phyloP scores from a whole-genome alignment of 2,113 vertebrate genomes.

The Toxotes jaculatrix region DNA sequence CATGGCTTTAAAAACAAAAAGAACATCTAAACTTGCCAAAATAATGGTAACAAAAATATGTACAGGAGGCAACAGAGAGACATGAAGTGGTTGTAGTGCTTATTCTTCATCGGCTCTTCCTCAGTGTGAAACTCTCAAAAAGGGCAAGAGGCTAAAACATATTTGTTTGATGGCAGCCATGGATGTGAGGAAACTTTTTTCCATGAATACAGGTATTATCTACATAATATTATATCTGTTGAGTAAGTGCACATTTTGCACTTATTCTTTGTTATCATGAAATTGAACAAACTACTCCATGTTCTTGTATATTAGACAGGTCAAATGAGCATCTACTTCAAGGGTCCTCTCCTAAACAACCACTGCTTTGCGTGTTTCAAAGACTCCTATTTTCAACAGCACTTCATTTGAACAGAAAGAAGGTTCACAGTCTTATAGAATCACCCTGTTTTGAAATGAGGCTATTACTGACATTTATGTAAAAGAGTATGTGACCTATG shows the following conservation, averaged over 20 bases:
- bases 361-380: neutral
- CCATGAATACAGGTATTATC: neutral
- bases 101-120: constrained; percentile 6
- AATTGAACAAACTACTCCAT: neutral
- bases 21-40: neutral
- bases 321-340: neutral
- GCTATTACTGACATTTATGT: neutral
- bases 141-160: constrained; percentile 3
- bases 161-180: constrained; percentile 2
- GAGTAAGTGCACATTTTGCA: neutral
- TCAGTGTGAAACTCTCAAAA: constrained; percentile 5
- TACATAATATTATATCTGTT: constrained; percentile 14
- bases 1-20: constrained; percentile 13
- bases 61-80: neutral
- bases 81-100: neutral
- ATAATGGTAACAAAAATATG: neutral
- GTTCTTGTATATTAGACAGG: neutral
- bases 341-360: neutral
- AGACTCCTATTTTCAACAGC: neutral
- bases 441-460: neutral
- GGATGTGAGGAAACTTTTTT: neutral
- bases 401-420: neutral
- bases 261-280: neutral
- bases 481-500: neutral
- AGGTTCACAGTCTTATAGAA: neutral